These are phyloP conservation scores for Macrophya alboannulata DNA, from an alignment of 2,888 invertebrate genomes.

Conservation along the genomic window DNA sequence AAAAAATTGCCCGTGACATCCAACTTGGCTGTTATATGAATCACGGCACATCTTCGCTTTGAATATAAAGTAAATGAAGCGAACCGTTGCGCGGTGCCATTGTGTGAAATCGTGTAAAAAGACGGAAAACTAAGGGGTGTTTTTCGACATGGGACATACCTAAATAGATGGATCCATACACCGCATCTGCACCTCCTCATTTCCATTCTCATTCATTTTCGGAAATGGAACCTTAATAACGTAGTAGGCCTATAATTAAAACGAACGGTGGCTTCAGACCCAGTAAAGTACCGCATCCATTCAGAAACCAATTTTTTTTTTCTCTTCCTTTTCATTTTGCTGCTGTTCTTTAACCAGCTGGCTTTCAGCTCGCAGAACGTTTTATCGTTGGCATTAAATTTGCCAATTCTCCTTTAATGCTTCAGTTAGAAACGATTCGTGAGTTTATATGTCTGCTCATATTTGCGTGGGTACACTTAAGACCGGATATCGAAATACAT, in stretches of 20 bases:
- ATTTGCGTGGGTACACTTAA: not conserved
- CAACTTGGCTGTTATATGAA: not conserved
- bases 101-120: constrained; percentile 10
- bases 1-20: not conserved
- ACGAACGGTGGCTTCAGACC: not conserved
- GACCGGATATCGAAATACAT: not conserved
- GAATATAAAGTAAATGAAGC: not conserved
- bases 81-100: constrained; percentile 4
- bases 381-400: constrained; percentile 17
- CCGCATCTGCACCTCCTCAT: not conserved
- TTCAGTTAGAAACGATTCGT: not conserved
- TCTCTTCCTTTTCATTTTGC: not conserved
- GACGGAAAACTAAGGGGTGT: not conserved
- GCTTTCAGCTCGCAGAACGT: not conserved
- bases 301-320: not conserved
- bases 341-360: not conserved
- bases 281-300: not conserved
- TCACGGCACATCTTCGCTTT: not conserved
- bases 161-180: not conserved
- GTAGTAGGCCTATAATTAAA: not conserved
- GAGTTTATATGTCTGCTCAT: not conserved
- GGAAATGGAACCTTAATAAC: constrained; percentile 15
- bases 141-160: not conserved
- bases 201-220: not conserved
- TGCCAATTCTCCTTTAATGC: constrained; percentile 1